These are phyloP conservation scores for Lepetodrilus schrolli DNA, from an alignment of 2,888 invertebrate species.

Conservation along the genomic window DNA sequence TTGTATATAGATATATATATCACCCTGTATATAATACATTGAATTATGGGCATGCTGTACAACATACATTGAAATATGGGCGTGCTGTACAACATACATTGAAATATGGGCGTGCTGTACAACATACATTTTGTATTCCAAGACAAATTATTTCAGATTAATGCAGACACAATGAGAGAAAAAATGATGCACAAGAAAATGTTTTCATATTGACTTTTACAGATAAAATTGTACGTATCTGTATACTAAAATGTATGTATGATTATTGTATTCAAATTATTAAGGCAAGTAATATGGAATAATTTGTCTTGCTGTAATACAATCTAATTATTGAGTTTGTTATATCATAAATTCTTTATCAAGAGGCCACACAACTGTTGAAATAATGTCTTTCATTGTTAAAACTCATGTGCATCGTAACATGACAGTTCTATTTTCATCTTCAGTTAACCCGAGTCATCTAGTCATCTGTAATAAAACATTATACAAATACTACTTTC, in stretches of 20 bases:
- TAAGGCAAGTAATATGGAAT: neutral
- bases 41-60: no score
- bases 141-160: no score
- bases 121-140: no score
- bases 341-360: neutral
- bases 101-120: neutral
- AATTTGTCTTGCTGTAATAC: neutral
- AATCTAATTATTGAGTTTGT: neutral
- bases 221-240: no score
- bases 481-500: no score
- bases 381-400: conserved; percentile 4
- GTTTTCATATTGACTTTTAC: no score
- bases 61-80: neutral
- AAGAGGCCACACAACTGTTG: conserved; percentile 5
- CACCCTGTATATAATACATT: no score
- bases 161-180: no score
- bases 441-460: conserved; percentile 2
- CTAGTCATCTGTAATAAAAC: conserved; percentile 24
- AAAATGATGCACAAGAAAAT: no score
- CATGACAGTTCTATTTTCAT: neutral
- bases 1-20: no score
- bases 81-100: no score
- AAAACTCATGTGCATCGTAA: neutral
- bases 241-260: neutral
- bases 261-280: neutral